Conservation (phyloP, 2,113 vertebrate species). For the Zootoca vivipara region DNA sequence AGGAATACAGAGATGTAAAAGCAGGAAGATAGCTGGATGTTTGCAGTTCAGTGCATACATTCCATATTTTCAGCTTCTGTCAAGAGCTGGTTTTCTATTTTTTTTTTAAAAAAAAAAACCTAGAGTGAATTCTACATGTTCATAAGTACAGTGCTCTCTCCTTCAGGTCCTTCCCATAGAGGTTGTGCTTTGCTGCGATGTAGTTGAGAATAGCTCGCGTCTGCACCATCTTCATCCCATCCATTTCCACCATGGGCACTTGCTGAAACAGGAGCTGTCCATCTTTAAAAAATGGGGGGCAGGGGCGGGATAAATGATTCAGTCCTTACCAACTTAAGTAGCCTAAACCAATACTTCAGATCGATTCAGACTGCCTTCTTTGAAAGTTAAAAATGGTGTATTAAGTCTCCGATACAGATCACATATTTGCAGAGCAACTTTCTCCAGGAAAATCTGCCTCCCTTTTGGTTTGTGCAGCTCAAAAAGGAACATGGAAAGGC, state of each 20-base stretch:
- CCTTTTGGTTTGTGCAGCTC: not conserved
- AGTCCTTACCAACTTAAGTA: not conserved
- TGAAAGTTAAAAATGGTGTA: not conserved
- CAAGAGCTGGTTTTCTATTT: not conserved
- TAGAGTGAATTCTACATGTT: not conserved
- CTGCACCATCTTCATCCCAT: constrained; percentile 84
- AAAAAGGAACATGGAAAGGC: not conserved
- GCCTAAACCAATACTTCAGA: constrained; percentile 8
- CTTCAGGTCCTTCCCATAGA: constrained; percentile 86
- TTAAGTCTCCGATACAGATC: not conserved
- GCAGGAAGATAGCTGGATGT: not conserved
- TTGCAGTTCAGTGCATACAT: not conserved
- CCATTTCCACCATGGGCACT: constrained; percentile 82
- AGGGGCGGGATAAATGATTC: not conserved
- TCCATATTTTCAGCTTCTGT: not conserved
- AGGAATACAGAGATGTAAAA: not conserved
- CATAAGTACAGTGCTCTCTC: constrained; percentile 80
- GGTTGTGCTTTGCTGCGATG: constrained; percentile 86
- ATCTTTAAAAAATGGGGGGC: constrained; percentile 59
- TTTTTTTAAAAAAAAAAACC: not conserved
- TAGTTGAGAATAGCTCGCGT: constrained; percentile 88
- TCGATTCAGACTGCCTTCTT: not conserved
- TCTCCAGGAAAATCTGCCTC: not conserved
- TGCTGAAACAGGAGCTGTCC: constrained; percentile 87
- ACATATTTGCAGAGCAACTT: rapidly evolving